These are phyloP conservation scores for Stictocephala bisonia DNA, from an alignment of 2,888 invertebrate species.

Conservation along the genomic window DNA sequence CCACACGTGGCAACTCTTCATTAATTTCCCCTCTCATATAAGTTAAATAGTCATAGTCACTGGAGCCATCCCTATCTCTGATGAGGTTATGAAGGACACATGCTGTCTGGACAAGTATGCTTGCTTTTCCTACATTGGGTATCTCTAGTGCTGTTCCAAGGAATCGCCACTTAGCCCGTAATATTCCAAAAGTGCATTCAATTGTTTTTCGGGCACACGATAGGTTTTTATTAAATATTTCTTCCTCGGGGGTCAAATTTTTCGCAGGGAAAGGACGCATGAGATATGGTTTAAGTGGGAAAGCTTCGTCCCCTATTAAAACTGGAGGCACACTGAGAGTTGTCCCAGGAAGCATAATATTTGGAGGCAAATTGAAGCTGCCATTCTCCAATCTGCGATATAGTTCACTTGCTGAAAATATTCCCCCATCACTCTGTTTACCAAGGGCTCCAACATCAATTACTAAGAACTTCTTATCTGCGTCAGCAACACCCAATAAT, in stretches of 20 bases:
- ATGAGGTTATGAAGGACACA: slow-evolving; percentile 24
- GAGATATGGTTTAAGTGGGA: slow-evolving; percentile 15
- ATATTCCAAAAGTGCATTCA: slow-evolving; percentile 22
- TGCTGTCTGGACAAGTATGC: slow-evolving; percentile 10
- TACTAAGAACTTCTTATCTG: slow-evolving; percentile 29
- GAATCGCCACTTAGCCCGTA: slow-evolving; percentile 27
- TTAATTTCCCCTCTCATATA: slow-evolving; percentile 15
- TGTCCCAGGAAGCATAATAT: slow-evolving; percentile 26
- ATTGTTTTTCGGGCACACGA: slow-evolving; percentile 26
- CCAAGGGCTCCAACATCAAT: slow-evolving; percentile 44
- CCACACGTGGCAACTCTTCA: slow-evolving; percentile 4
- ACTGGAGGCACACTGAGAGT: slow-evolving; percentile 27
- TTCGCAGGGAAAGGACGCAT: slow-evolving; percentile 15
- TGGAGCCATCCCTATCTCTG: slow-evolving; percentile 8
- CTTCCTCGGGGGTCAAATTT: slow-evolving; percentile 3
- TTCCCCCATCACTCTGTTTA: slow-evolving; percentile 40
- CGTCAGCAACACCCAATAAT: slow-evolving; percentile 46
- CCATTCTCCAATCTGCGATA: slow-evolving; percentile 18
- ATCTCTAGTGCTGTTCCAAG: slow-evolving; percentile 11
- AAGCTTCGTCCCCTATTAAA: slow-evolving; percentile 18
- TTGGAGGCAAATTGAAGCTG: background rate
- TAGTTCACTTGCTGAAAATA: slow-evolving; percentile 15
- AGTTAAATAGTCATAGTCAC: slow-evolving; percentile 6
- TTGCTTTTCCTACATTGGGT: background rate
- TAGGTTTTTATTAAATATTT: background rate